phyloP scores from a whole-genome alignment of 1,140 invertebrate species.

The Platyscapa corneri region DNA sequence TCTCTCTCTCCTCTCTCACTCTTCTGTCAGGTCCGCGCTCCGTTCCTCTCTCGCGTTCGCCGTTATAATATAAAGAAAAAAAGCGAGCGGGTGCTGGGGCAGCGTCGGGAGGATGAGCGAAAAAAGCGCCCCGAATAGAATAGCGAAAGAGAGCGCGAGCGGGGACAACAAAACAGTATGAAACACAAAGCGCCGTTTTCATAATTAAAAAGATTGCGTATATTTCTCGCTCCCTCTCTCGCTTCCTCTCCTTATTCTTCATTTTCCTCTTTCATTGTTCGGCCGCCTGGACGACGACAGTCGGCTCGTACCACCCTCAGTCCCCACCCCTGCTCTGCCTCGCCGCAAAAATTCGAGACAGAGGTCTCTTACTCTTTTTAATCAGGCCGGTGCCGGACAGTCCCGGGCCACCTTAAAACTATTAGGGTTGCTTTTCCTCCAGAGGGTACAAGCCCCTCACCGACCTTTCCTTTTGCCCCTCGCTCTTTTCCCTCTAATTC shows the following conservation, averaged over 20 bases:
- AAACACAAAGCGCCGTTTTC: conserved; percentile 71
- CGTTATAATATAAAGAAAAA: conserved; percentile 71
- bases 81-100: conserved; percentile 8
- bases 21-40: conserved; percentile 34
- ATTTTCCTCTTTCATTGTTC: conserved; percentile 42
- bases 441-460: neutral
- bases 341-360: neutral
- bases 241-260: conserved; percentile 6
- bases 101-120: conserved; percentile 5
- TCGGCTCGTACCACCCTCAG: neutral
- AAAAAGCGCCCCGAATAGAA: conserved; percentile 64
- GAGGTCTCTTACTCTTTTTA: conserved; percentile 37
- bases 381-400: conserved; percentile 30
- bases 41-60: conserved; percentile 61
- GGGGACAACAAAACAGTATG: conserved; percentile 70
- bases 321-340: neutral
- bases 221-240: conserved; percentile 55
- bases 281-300: conserved; percentile 16
- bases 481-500: neutral
- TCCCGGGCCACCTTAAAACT: neutral
- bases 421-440: neutral
- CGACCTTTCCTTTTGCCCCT: neutral
- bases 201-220: conserved; percentile 72
- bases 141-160: conserved; percentile 59
- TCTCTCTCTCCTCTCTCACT: conserved; percentile 54